Evolutionary conservation across 2,888 invertebrate genomes (phyloP).

Genomic region (Drosophila subquinaria): DNA sequence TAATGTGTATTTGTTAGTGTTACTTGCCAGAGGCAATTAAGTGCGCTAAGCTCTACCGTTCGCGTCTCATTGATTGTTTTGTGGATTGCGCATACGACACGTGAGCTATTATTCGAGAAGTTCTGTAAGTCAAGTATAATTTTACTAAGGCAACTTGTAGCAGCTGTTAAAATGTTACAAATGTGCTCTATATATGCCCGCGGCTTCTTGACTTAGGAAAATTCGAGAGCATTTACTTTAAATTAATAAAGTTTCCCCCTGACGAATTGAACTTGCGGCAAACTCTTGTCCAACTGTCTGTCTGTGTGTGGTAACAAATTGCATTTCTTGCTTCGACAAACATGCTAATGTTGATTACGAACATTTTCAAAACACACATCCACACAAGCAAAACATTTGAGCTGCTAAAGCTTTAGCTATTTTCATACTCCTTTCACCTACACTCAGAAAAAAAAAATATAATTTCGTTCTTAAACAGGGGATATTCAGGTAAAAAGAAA

Average conservation of each 20-base stretch:
- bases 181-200: slow-evolving; percentile 5
- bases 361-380: slow-evolving; percentile 44
- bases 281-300: slow-evolving; percentile 15
- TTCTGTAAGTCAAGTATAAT: neutral
- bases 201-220: slow-evolving; percentile 16
- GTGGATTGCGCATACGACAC: slow-evolving; percentile 44
- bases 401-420: slow-evolving; percentile 45
- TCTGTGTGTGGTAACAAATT: slow-evolving; percentile 52
- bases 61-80: slow-evolving; percentile 42
- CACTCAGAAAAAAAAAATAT: too few species aligned
- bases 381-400: slow-evolving; percentile 38
- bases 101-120: slow-evolving; percentile 18
- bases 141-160: neutral
- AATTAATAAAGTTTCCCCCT: slow-evolving; percentile 47
- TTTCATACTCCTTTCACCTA: slow-evolving; percentile 16
- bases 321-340: slow-evolving; percentile 66
- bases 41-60: slow-evolving; percentile 43
- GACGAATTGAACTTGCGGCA: slow-evolving; percentile 28
- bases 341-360: slow-evolving; percentile 69
- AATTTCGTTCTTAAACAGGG: too few species aligned
- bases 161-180: slow-evolving; percentile 10
- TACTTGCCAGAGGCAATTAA: slow-evolving; percentile 52
- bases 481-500: too few species aligned
- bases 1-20: neutral
- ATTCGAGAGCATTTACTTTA: slow-evolving; percentile 40